phyloP scores from a whole-genome alignment of 2,888 invertebrate species.

The Drosophila cognata region DNA sequence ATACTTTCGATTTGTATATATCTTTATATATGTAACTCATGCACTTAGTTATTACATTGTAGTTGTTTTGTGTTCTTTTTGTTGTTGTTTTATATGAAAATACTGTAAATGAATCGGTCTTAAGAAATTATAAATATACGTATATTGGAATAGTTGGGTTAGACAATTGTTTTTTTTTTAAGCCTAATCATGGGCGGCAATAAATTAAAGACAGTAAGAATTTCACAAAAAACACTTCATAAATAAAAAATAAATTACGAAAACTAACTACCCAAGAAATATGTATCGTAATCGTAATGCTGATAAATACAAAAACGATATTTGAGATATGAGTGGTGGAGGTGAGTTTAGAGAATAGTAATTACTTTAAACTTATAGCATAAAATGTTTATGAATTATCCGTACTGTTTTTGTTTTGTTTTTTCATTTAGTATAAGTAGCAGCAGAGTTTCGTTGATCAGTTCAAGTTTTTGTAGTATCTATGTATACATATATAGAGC shows the following conservation, averaged over 20 bases:
- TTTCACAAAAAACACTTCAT: conserved; percentile 28
- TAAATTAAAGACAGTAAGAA: conserved; percentile 59
- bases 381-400: conserved; percentile 45
- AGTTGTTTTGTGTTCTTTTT: conserved; percentile 36
- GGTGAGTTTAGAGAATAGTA: conserved; percentile 22
- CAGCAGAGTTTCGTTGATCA: conserved; percentile 78
- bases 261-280: conserved; percentile 46
- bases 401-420: conserved; percentile 21
- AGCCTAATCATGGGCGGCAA: conserved; percentile 65
- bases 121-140: conserved; percentile 45
- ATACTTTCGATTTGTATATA: conserved; percentile 60
- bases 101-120: conserved; percentile 47
- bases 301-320: conserved; percentile 51
- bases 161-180: conserved; percentile 19
- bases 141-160: conserved; percentile 40
- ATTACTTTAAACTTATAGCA: conserved; percentile 60
- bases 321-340: conserved; percentile 61
- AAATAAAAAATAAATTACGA: conserved; percentile 62
- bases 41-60: conserved; percentile 54
- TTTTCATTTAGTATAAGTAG: conserved; percentile 65
- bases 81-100: conserved; percentile 40
- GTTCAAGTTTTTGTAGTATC: conserved; percentile 61
- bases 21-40: conserved; percentile 59
- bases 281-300: conserved; percentile 27
- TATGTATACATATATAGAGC: conserved; percentile 62